Conservation (phyloP, 2,113 vertebrate genomes). For the Anguilla rostrata region DNA sequence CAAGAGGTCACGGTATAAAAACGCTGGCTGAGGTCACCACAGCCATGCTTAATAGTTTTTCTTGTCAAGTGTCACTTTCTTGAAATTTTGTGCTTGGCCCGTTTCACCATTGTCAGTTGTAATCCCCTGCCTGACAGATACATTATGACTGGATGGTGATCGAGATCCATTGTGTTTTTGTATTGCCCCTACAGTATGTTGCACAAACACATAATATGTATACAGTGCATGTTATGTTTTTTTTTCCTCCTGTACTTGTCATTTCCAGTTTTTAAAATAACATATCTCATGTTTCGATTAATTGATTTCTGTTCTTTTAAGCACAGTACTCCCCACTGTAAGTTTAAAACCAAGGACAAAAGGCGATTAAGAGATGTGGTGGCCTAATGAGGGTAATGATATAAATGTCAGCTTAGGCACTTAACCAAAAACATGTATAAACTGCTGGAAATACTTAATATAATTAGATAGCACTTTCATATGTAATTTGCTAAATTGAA, state of each 20-base stretch:
- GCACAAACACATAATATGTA: neutral
- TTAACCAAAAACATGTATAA: too few species aligned
- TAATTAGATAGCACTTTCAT: too few species aligned
- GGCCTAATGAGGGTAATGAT: too few species aligned
- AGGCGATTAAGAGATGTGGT: too few species aligned
- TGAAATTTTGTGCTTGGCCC: constrained; percentile 70
- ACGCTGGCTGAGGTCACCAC: constrained; percentile 59
- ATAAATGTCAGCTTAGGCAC: too few species aligned
- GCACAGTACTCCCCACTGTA: too few species aligned
- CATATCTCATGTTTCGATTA: too few species aligned
- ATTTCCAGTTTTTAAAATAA: too few species aligned
- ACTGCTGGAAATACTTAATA: too few species aligned
- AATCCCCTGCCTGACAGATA: constrained; percentile 67
- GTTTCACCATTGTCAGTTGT: constrained; percentile 62
- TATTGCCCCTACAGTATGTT: neutral
- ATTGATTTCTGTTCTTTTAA: too few species aligned
- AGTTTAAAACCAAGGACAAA: too few species aligned
- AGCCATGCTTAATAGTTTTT: constrained; percentile 71
- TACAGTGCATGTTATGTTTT: neutral
- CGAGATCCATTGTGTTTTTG: constrained; percentile 60
- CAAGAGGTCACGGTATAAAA: constrained; percentile 61
- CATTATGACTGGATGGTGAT: constrained; percentile 66
- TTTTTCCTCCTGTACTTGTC: neutral
- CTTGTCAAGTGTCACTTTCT: constrained; percentile 72
- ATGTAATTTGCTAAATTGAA: too few species aligned